phyloP scores from a whole-genome alignment of 2,113 vertebrate species.

The Lepidothrix coronata region DNA sequence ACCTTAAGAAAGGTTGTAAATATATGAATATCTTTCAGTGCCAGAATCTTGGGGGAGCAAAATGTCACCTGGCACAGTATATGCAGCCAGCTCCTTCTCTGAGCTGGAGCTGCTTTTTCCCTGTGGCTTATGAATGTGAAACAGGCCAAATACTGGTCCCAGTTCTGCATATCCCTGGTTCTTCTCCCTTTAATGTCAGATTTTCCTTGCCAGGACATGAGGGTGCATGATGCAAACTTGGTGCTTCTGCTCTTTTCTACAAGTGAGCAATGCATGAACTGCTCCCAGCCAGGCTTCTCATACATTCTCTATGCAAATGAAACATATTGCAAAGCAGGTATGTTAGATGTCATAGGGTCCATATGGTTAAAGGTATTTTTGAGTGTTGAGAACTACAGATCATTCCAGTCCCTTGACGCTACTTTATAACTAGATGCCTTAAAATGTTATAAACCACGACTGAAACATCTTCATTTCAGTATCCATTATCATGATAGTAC shows the following conservation, averaged over 20 bases:
- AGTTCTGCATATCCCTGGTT: neutral
- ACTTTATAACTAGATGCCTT: neutral
- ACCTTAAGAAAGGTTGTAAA: constrained; percentile 60
- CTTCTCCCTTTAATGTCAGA: neutral
- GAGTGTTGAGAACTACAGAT: neutral
- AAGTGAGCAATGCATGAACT: neutral
- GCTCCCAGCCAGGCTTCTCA: neutral
- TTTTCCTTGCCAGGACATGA: neutral
- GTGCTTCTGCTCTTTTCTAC: neutral
- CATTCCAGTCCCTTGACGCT: neutral
- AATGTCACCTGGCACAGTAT: constrained; percentile 13
- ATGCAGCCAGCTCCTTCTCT: neutral
- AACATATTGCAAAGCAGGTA: constrained; percentile 1
- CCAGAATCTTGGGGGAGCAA: neutral
- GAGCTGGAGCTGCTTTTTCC: neutral
- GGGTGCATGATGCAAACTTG: neutral
- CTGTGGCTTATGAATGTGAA: neutral
- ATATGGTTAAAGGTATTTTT: neutral
- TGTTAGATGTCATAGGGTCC: neutral
- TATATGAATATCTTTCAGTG: neutral
- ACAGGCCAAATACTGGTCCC: neutral
- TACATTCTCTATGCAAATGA: neutral
- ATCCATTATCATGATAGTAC: neutral
- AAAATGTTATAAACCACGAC: neutral
- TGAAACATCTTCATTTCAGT: neutral